These are phyloP conservation scores for Cryptocephalus primarius DNA, from an alignment of 2,888 invertebrate genomes.

Conservation along the genomic window DNA sequence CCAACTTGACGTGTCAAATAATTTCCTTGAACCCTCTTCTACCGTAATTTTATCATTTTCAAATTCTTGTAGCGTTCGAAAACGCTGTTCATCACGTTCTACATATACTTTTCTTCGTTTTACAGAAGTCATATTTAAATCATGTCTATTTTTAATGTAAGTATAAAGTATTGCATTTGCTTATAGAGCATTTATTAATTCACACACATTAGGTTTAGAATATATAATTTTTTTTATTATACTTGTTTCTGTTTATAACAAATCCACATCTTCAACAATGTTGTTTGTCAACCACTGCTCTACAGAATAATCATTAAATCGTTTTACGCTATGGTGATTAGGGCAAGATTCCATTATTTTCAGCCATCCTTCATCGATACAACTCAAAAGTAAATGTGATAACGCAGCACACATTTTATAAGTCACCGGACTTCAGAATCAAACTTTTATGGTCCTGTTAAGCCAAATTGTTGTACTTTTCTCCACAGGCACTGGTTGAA, in stretches of 20 bases:
- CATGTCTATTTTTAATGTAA: not conserved
- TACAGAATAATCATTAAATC: slow-evolving; percentile 3
- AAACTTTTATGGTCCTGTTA: not conserved
- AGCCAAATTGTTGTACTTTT: slow-evolving; percentile 1
- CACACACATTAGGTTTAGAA: no score
- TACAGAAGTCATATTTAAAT: not conserved
- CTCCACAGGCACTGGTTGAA: slow-evolving; percentile 1
- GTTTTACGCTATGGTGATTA: not conserved
- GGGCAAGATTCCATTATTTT: slow-evolving; percentile 1
- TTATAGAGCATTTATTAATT: no score
- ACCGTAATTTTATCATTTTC: not conserved
- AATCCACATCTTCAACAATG: not conserved
- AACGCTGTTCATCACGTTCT: not conserved
- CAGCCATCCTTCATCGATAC: not conserved
- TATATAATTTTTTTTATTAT: not conserved
- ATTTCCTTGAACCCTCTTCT: not conserved
- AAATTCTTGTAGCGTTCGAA: not conserved
- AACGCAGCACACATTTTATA: not conserved
- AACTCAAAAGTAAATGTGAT: no score
- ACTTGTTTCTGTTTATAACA: slow-evolving; percentile 1
- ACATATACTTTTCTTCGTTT: not conserved
- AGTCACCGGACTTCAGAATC: not conserved
- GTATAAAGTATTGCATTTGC: no score
- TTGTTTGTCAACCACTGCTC: slow-evolving; percentile 1
- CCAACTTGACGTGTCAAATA: not conserved